Evolutionary conservation across 2,888 invertebrate species (phyloP), one percentile per base, ranked within the genome.

Genomic region (Tachina fera): DNA sequence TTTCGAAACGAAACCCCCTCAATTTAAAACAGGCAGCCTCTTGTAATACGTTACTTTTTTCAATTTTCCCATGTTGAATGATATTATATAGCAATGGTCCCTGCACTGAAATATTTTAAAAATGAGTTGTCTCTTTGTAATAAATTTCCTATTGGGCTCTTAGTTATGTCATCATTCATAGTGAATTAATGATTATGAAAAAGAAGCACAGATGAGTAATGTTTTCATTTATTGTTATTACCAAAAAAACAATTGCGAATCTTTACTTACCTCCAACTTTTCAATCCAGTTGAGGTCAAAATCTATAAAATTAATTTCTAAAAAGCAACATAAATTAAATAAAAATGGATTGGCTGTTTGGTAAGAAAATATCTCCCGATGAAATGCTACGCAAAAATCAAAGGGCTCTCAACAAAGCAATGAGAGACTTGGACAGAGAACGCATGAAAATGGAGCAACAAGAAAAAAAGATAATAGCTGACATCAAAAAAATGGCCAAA

Each of bases 321-420:
- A 65, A 47, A n/a, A 22, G 0, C 13, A 22, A 31, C 16, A 67
- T 13, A 60, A 79, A 49, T 16, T 51, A 49, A 56, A n/a, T 39
- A 82, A 70, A 58, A 61, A 96, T 97, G 96, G 98, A 98, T 94
- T 98, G 97, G 97, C 93, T 99, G 88, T 99, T 99, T 93, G 99
- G 99, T 67, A 97, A 98, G 91, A 96, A 97, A 87, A 96, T 99
- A 93, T 97, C 98, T 1, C 99, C 99, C 0, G 99, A 99, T 91
- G 99, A 99, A 94, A 96, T 99, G 97, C 95, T 99, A 88, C 95
- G 99, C 83, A 98, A 99, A 93, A 99, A 99, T 94, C 99, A 99
- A 93, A 95, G 99, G 84, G 98, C 99, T 1, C 94, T 99, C 58
- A 99, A 98, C 93, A 98, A 98, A 94, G 99, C 99, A 0, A 98